phyloP scores from a whole-genome alignment of 1,140 invertebrate species.

The Zaprionus capensis region DNA sequence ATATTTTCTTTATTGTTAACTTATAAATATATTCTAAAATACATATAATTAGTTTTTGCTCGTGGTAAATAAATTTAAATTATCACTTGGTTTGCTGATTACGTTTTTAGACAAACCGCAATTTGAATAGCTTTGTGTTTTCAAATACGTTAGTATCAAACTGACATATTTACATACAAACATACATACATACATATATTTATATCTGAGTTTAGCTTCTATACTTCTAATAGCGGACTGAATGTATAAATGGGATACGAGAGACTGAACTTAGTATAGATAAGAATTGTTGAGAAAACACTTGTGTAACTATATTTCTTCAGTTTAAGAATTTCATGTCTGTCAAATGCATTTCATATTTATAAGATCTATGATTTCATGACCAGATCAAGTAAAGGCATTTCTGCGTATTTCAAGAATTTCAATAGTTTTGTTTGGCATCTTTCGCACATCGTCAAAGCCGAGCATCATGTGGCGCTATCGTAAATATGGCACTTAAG shows the following conservation, averaged over 20 bases:
- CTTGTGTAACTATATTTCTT: not conserved
- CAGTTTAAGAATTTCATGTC: not conserved
- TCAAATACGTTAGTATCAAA: too few relatives aligned
- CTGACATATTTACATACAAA: too few relatives aligned
- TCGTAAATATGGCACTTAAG: constrained; percentile 25
- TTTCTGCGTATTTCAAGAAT: not conserved
- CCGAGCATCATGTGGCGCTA: constrained; percentile 23
- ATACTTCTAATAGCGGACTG: not conserved
- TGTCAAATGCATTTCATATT: not conserved
- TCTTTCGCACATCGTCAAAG: not conserved
- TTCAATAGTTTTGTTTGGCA: not conserved
- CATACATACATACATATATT: too few relatives aligned
- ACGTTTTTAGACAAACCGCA: not conserved
- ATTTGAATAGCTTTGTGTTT: not conserved
- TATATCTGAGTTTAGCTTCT: not conserved
- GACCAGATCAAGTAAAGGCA: not conserved
- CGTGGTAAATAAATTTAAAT: not conserved
- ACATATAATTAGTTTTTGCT: too few relatives aligned
- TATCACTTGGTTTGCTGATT: not conserved
- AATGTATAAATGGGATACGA: not conserved
- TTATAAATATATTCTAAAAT: too few relatives aligned
- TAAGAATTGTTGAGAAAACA: not conserved
- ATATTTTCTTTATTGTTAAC: not conserved
- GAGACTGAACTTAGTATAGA: not conserved
- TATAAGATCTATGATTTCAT: not conserved